Percentiles rank a stretch among this genome's conserved stretches.
Conservation (phyloP, 2,888 invertebrate species). For the Scaptomyza reducta region DNA sequence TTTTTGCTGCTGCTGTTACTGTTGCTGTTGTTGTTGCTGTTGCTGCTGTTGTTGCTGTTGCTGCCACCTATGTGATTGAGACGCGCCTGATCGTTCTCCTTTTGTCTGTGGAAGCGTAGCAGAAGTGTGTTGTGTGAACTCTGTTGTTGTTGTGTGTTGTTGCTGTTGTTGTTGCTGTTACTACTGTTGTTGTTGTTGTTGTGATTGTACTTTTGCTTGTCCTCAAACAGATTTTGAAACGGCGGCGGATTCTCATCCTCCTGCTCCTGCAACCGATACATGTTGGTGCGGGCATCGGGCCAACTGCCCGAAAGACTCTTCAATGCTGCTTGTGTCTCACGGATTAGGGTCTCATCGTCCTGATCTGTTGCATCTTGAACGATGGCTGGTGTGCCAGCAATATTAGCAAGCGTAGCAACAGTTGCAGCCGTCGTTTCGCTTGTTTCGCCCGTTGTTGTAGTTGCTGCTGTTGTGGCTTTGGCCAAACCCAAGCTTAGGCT, state of each 20-base stretch:
- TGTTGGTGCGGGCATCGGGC: constrained; percentile 88
- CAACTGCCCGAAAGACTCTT: constrained; percentile 94
- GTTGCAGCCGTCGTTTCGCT: constrained; percentile 16
- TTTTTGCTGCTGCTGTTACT: constrained; percentile 86
- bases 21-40: not conserved
- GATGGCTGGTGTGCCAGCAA: constrained; percentile 8
- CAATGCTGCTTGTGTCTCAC: constrained; percentile 94
- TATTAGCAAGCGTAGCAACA: constrained; percentile 4
- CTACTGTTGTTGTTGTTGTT: constrained; percentile 5
- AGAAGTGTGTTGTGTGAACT: constrained; percentile 81
- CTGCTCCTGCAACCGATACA: constrained; percentile 88
- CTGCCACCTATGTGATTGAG: constrained; percentile 60
- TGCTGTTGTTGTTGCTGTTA: constrained; percentile 5
- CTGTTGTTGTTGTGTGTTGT: constrained; percentile 17
- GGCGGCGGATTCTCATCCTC: constrained; percentile 92
- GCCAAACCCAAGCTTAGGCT: constrained; percentile 27
- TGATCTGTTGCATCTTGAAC: constrained; percentile 84
- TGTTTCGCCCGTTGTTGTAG: constrained; percentile 7
- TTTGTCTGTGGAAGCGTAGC: constrained; percentile 85
- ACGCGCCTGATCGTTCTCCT: constrained; percentile 84
- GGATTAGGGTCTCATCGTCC: constrained; percentile 92
- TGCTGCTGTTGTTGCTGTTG: not conserved
- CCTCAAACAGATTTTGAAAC: constrained; percentile 93
- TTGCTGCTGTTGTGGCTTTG: constrained; percentile 25
- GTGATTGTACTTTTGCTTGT: constrained; percentile 87